A percentile compares a stretch with the other conserved stretches of the same genome.
phyloP scores from a whole-genome alignment of 2,888 invertebrate species.

The Apomyelois bistriatella region DNA sequence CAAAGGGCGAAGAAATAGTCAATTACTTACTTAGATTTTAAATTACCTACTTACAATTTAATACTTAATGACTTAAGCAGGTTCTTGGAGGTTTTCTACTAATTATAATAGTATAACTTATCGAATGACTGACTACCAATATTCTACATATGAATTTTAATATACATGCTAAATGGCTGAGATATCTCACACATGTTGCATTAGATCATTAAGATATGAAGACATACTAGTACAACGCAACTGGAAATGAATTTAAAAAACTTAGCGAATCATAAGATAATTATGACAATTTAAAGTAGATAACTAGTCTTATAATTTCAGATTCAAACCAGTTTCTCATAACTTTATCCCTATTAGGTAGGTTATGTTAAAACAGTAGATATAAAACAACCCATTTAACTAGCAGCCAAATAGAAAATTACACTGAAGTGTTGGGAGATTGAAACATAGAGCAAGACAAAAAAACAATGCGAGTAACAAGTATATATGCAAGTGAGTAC shows the following conservation, averaged over 20 bases:
- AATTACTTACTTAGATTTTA: no score
- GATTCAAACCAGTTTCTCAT: background rate
- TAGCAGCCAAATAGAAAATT: background rate
- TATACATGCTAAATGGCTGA: background rate
- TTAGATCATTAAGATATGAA: background rate
- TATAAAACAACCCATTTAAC: background rate
- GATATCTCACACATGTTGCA: background rate
- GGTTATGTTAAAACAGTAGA: no score
- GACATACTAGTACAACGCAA: background rate
- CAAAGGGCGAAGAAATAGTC: background rate
- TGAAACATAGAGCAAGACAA: background rate
- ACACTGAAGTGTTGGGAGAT: background rate
- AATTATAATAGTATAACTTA: background rate
- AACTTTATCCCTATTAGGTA: no score
- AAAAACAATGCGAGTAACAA: slow-evolving; percentile 2
- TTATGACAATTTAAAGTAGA: background rate
- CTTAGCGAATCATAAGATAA: background rate
- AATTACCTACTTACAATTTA: no score
- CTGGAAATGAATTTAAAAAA: background rate
- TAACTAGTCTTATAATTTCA: background rate
- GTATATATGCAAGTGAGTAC: slow-evolving; percentile 15
- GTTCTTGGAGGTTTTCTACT: no score
- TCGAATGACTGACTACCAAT: background rate
- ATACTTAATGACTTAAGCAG: background rate
- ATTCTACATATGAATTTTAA: background rate